phyloP scores from a whole-genome alignment of 2,888 invertebrate genomes.

The Calameuta filiformis region DNA sequence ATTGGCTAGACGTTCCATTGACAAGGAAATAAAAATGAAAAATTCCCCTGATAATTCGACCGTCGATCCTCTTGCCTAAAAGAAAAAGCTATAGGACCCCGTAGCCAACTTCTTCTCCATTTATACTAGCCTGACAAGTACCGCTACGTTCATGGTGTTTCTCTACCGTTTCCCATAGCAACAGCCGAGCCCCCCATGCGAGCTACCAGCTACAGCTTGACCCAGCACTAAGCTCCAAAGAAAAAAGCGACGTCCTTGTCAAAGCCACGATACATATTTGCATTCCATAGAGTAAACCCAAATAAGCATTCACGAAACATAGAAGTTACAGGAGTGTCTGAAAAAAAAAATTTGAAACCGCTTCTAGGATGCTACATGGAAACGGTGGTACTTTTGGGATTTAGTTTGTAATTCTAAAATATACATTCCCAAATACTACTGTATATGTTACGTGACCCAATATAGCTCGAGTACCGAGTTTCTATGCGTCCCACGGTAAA shows the following conservation, averaged over 20 bases:
- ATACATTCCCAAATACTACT: neutral
- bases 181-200: neutral
- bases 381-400: neutral
- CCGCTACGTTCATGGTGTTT: constrained; percentile 29
- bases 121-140: constrained; percentile 27
- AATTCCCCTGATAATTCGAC: neutral
- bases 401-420: neutral
- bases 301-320: neutral
- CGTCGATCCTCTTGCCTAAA: neutral
- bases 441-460: neutral
- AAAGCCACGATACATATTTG: neutral
- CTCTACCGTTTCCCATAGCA: constrained; percentile 33
- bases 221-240: neutral
- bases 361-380: neutral
- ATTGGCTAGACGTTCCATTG: neutral
- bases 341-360: neutral
- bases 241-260: neutral
- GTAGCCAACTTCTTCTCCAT: constrained; percentile 4
- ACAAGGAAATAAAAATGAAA: neutral
- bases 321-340: neutral
- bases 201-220: neutral
- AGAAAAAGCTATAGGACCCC: neutral
- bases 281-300: neutral
- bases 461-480: neutral
- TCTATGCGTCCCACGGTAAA: neutral